These are phyloP conservation scores for Brachyistius frenatus DNA, from an alignment of 2,113 vertebrate species.

Conservation along the genomic window DNA sequence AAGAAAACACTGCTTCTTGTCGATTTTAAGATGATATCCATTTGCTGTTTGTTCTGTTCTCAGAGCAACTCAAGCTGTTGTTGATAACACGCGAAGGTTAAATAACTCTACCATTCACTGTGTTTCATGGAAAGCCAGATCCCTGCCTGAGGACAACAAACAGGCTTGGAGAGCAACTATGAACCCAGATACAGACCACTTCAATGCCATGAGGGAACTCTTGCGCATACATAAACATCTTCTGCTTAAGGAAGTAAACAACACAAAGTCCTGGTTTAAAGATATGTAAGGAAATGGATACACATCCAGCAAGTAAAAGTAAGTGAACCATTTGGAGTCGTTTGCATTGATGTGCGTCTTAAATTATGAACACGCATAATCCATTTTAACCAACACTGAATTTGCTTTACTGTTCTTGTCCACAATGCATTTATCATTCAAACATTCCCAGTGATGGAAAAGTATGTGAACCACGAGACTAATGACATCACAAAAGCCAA, in stretches of 20 bases:
- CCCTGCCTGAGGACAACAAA: constrained; percentile 47
- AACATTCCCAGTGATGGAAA: constrained; percentile 1
- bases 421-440: background rate
- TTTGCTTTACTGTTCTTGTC: background rate
- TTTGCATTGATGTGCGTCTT: background rate
- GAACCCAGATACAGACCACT: constrained; percentile 18
- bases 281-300: background rate
- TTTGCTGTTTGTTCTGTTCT: constrained; percentile 24
- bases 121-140: constrained; percentile 44
- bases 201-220: background rate
- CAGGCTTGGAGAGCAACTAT: constrained; percentile 8
- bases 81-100: constrained; percentile 55
- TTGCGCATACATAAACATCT: constrained; percentile 43
- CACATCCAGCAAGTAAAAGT: background rate
- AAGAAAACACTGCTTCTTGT: constrained; percentile 28
- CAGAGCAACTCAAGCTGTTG: constrained; percentile 53
- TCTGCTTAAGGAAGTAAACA: constrained; percentile 51
- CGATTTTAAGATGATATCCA: constrained; percentile 22
- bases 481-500: background rate
- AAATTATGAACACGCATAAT: background rate
- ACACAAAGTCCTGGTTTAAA: constrained; percentile 31
- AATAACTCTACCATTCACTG: constrained; percentile 38
- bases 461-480: constrained; percentile 2
- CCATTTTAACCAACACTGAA: background rate
- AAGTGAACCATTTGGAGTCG: background rate